Conservation (phyloP, 2,113 vertebrate species). For the Dasypus novemcinctus region DNA sequence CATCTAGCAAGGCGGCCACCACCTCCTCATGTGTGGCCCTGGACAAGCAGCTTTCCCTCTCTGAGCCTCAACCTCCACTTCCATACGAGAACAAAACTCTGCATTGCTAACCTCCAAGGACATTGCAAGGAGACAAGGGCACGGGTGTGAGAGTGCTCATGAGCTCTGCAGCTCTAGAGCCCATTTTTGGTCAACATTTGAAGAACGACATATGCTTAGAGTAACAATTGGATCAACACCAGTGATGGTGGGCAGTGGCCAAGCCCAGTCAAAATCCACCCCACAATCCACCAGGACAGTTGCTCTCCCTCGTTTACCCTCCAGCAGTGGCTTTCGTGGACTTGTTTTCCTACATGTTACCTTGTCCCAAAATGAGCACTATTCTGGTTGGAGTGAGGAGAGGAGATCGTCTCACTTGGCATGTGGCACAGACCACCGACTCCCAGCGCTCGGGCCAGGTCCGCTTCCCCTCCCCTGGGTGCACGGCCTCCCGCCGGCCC, state of each 20-base stretch:
- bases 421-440: no score
- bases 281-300: not conserved
- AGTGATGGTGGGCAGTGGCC: accelerated
- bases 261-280: not conserved
- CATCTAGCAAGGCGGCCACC: not conserved
- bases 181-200: not conserved
- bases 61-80: not conserved
- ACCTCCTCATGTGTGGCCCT: not conserved
- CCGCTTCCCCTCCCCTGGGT: not conserved
- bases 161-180: not conserved
- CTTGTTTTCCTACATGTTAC: not conserved
- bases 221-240: not conserved
- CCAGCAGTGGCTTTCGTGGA: not conserved
- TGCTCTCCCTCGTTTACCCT: not conserved
- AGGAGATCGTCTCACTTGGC: not conserved
- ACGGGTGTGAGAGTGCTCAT: accelerated
- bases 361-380: not conserved
- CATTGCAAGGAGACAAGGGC: accelerated
- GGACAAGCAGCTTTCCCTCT: not conserved
- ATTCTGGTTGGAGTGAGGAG: not conserved
- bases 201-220: not conserved
- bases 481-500: accelerated
- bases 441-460: accelerated
- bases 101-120: not conserved
- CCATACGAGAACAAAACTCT: not conserved